Percentiles rank a stretch among this genome's conserved stretches.
These are phyloP conservation scores for Metacarcinus magister DNA, from an alignment of 2,888 invertebrate genomes.

Conservation along the genomic window DNA sequence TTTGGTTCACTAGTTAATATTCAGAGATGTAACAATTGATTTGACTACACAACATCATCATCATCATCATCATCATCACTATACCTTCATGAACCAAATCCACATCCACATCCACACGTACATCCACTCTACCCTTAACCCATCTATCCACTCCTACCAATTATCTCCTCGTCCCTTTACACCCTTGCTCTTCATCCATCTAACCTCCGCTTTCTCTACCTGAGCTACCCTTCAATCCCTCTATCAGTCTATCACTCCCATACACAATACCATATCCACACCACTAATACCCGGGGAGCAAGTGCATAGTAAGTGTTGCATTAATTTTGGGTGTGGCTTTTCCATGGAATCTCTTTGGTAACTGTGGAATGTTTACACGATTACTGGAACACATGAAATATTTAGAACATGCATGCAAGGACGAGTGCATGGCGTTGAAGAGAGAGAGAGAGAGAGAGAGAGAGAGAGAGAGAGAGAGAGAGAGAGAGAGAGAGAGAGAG, in stretches of 20 bases:
- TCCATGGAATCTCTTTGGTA: background rate
- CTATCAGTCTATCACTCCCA: background rate
- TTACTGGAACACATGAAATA: background rate
- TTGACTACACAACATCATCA: background rate
- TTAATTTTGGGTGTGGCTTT: background rate
- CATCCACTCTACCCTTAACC: background rate
- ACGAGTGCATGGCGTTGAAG: background rate
- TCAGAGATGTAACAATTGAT: too few relatives aligned
- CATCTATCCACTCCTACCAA: background rate
- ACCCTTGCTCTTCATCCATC: background rate
- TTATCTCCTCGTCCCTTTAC: background rate
- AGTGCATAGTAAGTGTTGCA: background rate
- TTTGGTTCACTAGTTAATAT: too few relatives aligned
- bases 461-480: conserved; percentile 48
- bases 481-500: conserved; percentile 55
- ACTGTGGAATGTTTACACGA: background rate
- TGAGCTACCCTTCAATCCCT: background rate
- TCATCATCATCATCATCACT: background rate
- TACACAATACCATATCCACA: background rate
- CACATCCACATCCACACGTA: background rate
- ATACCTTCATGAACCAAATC: background rate
- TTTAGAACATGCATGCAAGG: background rate
- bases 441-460: conserved; percentile 38
- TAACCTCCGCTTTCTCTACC: background rate
- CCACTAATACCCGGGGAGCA: background rate